These are phyloP conservation scores for Acanthisitta chloris DNA, from an alignment of 2,113 vertebrate genomes.

Conservation along the genomic window DNA sequence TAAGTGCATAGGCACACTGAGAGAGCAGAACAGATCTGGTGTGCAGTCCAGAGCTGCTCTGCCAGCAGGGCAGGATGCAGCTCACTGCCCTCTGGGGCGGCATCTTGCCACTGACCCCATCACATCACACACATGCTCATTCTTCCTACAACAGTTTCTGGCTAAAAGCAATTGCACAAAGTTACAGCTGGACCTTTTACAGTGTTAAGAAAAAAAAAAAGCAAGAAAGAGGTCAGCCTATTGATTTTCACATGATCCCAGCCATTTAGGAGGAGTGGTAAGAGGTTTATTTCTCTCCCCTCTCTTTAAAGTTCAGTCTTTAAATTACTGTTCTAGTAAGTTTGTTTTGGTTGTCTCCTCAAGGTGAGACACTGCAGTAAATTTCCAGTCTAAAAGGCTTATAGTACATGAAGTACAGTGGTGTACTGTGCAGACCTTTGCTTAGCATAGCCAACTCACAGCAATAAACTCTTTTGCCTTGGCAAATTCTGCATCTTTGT, in stretches of 20 bases:
- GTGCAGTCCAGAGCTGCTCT: accelerated
- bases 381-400: conserved; percentile 38
- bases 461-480: neutral
- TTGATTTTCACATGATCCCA: conserved; percentile 1
- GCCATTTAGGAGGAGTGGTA: neutral
- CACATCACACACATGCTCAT: accelerated
- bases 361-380: neutral
- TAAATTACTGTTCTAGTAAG: conserved; percentile 11
- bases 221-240: neutral
- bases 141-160: neutral
- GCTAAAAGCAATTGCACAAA: neutral
- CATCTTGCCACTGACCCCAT: neutral
- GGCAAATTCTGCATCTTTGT: neutral
- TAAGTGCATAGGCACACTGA: neutral
- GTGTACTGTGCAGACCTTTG: neutral
- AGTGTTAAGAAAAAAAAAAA: neutral
- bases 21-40: neutral
- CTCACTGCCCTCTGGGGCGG: neutral
- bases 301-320: conserved; percentile 25
- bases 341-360: conserved; percentile 17
- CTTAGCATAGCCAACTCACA: neutral
- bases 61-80: accelerated
- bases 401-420: neutral
- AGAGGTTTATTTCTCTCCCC: neutral
- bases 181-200: neutral